Evolutionary conservation across 2,113 vertebrate species (phyloP).

Genomic region (Candoia aspera): DNA sequence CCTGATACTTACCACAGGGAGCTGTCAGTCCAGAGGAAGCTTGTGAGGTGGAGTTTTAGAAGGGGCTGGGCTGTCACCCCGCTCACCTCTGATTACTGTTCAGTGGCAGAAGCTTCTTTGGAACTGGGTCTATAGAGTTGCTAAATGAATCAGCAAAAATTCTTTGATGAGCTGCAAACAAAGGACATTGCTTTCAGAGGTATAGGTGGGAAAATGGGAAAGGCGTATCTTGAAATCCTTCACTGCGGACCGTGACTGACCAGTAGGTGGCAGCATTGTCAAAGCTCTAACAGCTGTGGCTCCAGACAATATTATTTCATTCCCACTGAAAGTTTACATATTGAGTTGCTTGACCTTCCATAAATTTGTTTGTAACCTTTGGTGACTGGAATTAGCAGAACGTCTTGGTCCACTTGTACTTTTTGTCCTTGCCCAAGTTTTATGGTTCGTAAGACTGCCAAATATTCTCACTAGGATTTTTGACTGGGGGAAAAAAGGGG

Average conservation of each 20-base stretch:
- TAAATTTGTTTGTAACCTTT: constrained; percentile 72
- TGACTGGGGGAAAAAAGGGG: background rate
- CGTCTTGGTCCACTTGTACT: constrained; percentile 61
- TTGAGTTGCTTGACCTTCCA: constrained; percentile 77
- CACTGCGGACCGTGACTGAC: accelerated
- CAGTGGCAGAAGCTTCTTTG: background rate
- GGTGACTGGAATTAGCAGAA: constrained; percentile 76
- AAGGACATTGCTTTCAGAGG: accelerated
- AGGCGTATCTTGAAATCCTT: accelerated
- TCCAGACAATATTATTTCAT: constrained; percentile 21
- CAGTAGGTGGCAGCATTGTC: constrained; percentile 86
- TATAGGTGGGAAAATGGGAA: accelerated
- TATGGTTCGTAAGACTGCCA: constrained; percentile 26
- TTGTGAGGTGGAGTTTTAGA: background rate
- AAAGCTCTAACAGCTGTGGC: constrained; percentile 50
- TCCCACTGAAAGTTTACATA: constrained; percentile 43
- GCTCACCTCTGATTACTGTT: background rate
- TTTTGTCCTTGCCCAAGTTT: constrained; percentile 72
- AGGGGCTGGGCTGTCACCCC: no score
- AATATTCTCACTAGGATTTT: background rate
- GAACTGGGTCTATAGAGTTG: accelerated
- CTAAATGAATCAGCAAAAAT: accelerated
- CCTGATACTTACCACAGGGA: background rate
- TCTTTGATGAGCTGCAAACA: accelerated
- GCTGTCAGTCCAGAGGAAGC: background rate